Evolutionary conservation across 2,888 invertebrate species (phyloP).

Genomic region (Microdon myrmicae): DNA sequence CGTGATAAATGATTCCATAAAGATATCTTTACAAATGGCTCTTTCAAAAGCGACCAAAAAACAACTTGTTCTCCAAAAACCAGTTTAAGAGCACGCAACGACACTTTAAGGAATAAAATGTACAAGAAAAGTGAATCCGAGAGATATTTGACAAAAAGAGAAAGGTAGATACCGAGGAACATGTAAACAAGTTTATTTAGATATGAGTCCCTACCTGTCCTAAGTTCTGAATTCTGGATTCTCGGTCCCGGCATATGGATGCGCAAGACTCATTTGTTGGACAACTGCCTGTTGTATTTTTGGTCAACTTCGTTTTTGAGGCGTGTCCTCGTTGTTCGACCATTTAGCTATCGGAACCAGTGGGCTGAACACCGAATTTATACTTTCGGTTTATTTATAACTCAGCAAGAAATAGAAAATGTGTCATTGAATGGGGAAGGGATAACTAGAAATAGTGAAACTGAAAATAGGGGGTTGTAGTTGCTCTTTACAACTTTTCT

Average conservation of each 20-base stretch:
- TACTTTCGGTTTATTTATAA: no score
- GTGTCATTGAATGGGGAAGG: no score
- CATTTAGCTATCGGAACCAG: constrained; percentile 18
- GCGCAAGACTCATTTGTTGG: constrained; percentile 5
- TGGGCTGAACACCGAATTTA: no score
- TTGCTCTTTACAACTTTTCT: no score
- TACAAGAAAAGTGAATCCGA: constrained; percentile 3
- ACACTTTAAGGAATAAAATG: constrained; percentile 34
- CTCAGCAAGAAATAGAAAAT: no score
- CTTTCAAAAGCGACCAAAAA: constrained; percentile 2
- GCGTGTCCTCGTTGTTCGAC: constrained; percentile 33
- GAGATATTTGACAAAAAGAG: not conserved
- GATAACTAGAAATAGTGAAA: no score
- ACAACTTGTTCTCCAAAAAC: constrained; percentile 13
- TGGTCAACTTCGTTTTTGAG: constrained; percentile 31
- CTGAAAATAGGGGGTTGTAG: no score
- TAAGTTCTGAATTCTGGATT: constrained; percentile 9
- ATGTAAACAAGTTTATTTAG: constrained; percentile 46
- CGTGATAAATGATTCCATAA: constrained; percentile 40
- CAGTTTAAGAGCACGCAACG: constrained; percentile 39
- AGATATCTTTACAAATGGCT: constrained; percentile 39
- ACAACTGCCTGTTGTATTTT: constrained; percentile 18
- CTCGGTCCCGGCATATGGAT: not conserved
- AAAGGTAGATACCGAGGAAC: no score
- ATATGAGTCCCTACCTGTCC: constrained; percentile 18